Evolutionary conservation across 2,797 vertebrate species (phyloP), one percentile per base, ranked within the genome.

Genomic region (Channa striata): DNA sequence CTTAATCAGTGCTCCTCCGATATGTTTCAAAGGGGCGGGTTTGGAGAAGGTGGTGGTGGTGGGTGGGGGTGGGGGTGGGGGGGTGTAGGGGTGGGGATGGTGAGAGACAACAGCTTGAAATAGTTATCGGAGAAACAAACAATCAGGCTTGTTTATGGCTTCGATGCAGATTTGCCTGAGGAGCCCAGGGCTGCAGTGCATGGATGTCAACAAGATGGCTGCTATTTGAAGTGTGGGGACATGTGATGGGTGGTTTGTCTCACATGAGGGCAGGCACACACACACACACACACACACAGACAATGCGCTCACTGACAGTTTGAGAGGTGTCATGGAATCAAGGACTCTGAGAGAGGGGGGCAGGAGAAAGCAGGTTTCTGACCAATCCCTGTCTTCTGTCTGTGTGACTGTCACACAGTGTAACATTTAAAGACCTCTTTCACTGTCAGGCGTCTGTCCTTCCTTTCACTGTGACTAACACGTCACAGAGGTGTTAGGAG

Each of bases 1-100:
- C 85, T 88, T 89, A 81, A 91, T 91, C 81, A 84, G 69, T 13
- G 44, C 62, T 78, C 75, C 72, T 42, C 60, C 21, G 23, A 62
- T 59, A 65, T 53, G 61, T 13, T 48, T 50, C 47, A 46, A 80
- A 72, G 48, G 39, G 68, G 46, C 11, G 5, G 54, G 42, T 57
- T 67, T 39, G 46, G 17, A 52, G 42, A 48, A 14, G 25, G 4
- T 34, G 11, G 11, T 20, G 20, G 16, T 50, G 56, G n/a, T 3
- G 39, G 9, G n/a, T 34, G 11, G 11, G 23, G 20, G 16, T 50
- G 56, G n/a, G 6, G 39, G 9, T 11, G 33, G 19, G 12, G 53
- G 63, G n/a, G n/a, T n/a, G n/a, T 34, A 9, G 11, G 23, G 20
- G 16, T 50, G 56, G n/a, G 3, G 39, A 8, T 12, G 37, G 19